phyloP scores from a whole-genome alignment of 2,113 vertebrate species.

The Pipra filicauda region DNA sequence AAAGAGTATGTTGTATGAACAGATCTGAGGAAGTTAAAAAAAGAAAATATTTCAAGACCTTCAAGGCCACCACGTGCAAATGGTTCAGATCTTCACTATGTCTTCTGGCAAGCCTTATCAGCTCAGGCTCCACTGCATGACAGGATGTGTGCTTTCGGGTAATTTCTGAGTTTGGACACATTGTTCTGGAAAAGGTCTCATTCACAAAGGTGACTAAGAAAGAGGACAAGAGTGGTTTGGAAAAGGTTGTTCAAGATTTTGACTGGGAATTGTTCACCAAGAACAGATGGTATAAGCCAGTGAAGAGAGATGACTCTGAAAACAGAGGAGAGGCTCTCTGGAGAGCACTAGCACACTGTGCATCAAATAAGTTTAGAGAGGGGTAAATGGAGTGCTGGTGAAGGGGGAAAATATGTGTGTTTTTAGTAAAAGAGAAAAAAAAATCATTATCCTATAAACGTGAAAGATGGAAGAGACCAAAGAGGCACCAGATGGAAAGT shows the following conservation, averaged over 20 bases:
- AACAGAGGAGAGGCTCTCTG: neutral
- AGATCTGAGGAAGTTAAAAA: neutral
- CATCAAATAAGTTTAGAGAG: neutral
- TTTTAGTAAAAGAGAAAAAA: neutral
- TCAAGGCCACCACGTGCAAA: neutral
- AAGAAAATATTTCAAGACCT: neutral
- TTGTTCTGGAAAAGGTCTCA: neutral
- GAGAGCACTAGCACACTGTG: neutral
- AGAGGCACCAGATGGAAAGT: neutral
- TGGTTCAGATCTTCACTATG: neutral
- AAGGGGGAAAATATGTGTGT: neutral
- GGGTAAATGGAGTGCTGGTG: neutral
- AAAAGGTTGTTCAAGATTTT: neutral
- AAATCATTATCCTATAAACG: neutral
- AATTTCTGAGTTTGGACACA: neutral
- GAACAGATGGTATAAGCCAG: neutral
- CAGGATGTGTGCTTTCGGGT: neutral
- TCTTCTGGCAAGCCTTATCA: neutral
- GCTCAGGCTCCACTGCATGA: accelerated
- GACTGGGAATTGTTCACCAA: neutral
- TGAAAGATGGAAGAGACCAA: neutral
- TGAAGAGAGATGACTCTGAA: neutral
- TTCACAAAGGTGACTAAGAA: neutral
- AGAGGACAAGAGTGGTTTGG: neutral
- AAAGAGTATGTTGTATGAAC: neutral